Evolutionary conservation across 2,888 invertebrate species (phyloP).

Genomic region (Lamellibrachia columna): DNA sequence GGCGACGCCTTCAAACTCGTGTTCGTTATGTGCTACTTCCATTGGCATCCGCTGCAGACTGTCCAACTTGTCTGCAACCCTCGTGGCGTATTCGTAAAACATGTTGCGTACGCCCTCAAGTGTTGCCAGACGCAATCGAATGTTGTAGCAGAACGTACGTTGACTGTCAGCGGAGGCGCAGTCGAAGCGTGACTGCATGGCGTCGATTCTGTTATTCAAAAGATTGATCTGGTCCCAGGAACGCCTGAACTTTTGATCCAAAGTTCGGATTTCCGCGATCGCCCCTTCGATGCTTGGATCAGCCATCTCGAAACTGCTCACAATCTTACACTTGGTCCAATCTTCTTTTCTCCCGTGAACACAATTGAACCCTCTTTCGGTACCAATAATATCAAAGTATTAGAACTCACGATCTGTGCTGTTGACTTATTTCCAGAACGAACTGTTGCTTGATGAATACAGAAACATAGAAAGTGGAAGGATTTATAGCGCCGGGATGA

Average conservation of each 20-base stretch:
- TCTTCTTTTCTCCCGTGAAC: too few species aligned
- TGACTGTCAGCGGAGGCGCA: background rate
- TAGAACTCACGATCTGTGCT: too few species aligned
- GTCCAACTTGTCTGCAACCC: background rate
- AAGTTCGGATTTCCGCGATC: background rate
- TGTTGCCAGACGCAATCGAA: constrained; percentile 13
- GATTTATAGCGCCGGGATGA: too few species aligned
- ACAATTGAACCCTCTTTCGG: too few species aligned
- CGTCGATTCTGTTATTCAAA: background rate
- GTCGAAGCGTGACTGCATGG: constrained; percentile 13
- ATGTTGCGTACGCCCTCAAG: background rate
- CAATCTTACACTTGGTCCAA: too few species aligned
- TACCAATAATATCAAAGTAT: too few species aligned
- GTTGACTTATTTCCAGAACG: too few species aligned
- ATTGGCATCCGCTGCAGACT: background rate
- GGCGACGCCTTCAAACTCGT: too few species aligned
- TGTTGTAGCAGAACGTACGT: background rate
- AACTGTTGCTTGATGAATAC: too few species aligned
- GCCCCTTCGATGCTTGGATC: background rate
- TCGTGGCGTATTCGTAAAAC: background rate
- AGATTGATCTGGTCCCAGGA: background rate
- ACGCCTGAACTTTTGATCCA: background rate
- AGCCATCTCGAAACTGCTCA: too few species aligned
- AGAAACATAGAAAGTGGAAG: too few species aligned
- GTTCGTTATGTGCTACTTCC: too few species aligned